These are phyloP conservation scores for Sebastes elongatus DNA, from an alignment of 2,797 vertebrate species.

Conservation along the genomic window DNA sequence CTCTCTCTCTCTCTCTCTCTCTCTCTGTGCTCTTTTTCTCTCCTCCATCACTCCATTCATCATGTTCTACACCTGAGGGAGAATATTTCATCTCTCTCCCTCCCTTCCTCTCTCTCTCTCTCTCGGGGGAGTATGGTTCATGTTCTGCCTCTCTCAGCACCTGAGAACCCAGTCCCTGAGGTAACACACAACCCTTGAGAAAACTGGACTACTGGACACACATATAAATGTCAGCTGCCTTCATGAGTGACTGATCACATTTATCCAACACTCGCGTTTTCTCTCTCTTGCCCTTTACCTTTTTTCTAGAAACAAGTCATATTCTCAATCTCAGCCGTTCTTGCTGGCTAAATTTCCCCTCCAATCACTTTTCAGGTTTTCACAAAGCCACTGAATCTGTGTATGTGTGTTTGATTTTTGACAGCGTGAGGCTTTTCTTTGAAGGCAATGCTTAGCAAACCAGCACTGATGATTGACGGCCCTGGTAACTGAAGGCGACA, in stretches of 20 bases:
- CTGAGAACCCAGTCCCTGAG: slow-evolving; percentile 61
- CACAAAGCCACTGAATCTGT: not conserved
- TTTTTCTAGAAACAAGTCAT: not conserved
- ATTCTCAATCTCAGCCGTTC: not conserved
- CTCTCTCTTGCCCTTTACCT: not conserved
- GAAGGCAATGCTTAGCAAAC: not conserved
- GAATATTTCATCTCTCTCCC: slow-evolving; percentile 27
- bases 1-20: not conserved
- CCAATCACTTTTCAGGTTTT: not conserved
- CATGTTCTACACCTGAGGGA: slow-evolving; percentile 47
- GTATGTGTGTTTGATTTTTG: not conserved
- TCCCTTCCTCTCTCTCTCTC: not conserved
- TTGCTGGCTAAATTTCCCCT: not conserved
- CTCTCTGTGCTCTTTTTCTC: slow-evolving; percentile 3
- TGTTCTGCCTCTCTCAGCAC: slow-evolving; percentile 52
- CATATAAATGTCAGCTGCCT: slow-evolving; percentile 1
- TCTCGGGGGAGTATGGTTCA: slow-evolving; percentile 21
- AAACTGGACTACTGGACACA: slow-evolving; percentile 1
- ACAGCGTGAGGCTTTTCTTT: not conserved
- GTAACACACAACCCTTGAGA: slow-evolving; percentile 30
- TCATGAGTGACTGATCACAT: slow-evolving; percentile 25
- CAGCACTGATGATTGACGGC: slow-evolving; percentile 19
- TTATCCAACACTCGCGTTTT: not conserved
- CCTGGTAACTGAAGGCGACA: slow-evolving; percentile 16
- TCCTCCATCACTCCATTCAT: slow-evolving; percentile 32